phyloP scores from a whole-genome alignment of 2,797 vertebrate species.

The Psittacula echo region DNA sequence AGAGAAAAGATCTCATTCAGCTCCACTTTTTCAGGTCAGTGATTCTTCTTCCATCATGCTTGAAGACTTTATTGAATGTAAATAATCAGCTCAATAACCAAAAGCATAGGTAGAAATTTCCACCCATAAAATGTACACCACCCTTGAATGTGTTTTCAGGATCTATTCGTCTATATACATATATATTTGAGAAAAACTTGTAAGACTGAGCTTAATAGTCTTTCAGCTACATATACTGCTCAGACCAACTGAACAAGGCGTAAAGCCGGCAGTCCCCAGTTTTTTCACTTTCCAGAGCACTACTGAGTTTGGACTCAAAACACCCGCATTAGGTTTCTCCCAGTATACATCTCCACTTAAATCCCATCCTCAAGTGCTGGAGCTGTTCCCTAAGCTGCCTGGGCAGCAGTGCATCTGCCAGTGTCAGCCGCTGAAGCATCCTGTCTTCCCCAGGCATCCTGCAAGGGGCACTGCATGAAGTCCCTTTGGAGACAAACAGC shows the following conservation, averaged over 20 bases:
- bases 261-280: not conserved
- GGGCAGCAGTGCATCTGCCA: fast-evolving
- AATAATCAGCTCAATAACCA: not conserved
- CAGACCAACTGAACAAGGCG: not conserved
- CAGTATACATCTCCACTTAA: not conserved
- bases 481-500: not conserved
- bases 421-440: fast-evolving
- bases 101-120: not conserved
- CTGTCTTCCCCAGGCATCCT: not conserved
- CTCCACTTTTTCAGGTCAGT: not conserved
- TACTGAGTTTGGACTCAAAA: not conserved
- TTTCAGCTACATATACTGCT: not conserved
- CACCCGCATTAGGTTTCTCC: fast-evolving
- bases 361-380: not conserved
- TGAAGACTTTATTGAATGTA: not conserved
- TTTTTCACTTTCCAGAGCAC: not conserved
- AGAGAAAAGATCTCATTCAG: not conserved
- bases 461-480: not conserved
- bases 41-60: not conserved
- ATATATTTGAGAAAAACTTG: not conserved
- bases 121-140: not conserved
- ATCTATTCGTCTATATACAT: not conserved
- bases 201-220: not conserved
- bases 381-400: not conserved
- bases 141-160: not conserved